A percentile compares a stretch with the other conserved stretches of the same genome.
Evolutionary conservation across 1,140 invertebrate species (phyloP).

Genomic region (Branchinecta lindahli): DNA sequence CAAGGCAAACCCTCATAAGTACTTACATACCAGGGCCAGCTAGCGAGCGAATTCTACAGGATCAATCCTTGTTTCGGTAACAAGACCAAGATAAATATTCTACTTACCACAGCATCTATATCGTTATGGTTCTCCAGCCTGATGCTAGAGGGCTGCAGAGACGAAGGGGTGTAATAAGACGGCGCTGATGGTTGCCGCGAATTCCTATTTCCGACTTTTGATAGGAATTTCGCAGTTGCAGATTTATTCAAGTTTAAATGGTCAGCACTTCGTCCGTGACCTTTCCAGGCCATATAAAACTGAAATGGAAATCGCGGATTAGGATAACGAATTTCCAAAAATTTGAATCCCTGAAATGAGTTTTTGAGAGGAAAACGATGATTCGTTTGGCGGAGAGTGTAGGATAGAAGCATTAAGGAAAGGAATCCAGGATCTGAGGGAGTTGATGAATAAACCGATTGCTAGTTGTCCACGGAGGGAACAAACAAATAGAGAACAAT

Average conservation of each 20-base stretch:
- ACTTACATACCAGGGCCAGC: too few species aligned
- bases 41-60: too few species aligned
- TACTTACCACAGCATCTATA: background rate
- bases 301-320: background rate
- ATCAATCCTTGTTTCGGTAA: too few species aligned
- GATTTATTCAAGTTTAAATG: background rate
- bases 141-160: background rate
- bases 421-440: too few species aligned
- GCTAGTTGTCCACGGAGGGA: too few species aligned
- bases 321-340: background rate
- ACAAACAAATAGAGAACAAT: too few species aligned
- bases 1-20: too few species aligned
- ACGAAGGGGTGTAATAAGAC: background rate
- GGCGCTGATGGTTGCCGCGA: conserved; percentile 6
- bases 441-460: too few species aligned
- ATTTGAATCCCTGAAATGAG: too few species aligned
- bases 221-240: background rate
- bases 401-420: too few species aligned
- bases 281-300: conserved; percentile 3
- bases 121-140: background rate
- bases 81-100: background rate
- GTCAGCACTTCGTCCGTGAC: background rate
- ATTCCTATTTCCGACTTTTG: background rate
- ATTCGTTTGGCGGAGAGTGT: too few species aligned
- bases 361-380: too few species aligned